Evolutionary conservation across 1,140 invertebrate species (phyloP), one percentile per base, ranked within the genome.

Genomic region (Pseudomyrmex sp.): DNA sequence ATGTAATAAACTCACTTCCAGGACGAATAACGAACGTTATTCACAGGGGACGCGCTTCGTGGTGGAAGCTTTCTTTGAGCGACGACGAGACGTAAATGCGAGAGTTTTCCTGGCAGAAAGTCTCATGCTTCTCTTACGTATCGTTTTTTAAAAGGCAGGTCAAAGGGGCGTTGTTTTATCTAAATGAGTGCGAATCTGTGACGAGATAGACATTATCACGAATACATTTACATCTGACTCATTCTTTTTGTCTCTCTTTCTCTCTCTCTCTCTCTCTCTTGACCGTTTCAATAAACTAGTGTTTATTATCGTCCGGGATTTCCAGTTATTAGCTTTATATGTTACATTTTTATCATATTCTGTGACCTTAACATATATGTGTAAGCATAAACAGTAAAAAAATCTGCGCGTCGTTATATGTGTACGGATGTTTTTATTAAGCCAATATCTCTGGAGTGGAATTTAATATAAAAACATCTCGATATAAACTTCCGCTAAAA

Each of bases 1-100:
- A 72, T 80, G 54, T 80, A 80, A 80, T 72, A 80, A 80, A 80
- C 66, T 72, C 66, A 80, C 76, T 72, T 80, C 66, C 20, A 70
- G 44, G 12, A 70, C 54, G 76, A 79, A 80, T 80, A 80, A 80
- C 76, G 66, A 80, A 80, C 76, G 66, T 79, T 79, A 79, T 79
- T 79, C 65, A 70, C 65, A 2, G 18, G 70, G 79, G 69, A 82
- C 44, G 50, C 23, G 61, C 46, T 52, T 13, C 56, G 56, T 50
- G 18, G 58, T 50, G 59, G 12, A 75, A 59, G 35, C 54, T 68
- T 79, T 79, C 75, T 83, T 68, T 58, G 63, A 76, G 13, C 63
- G 63, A 68, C 54, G 65, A 18, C 63, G 52, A 52, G 63, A 83
- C 82, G 54, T 68, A 82, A 79, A 83, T 77, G 82, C 66, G 23